Evolutionary conservation across 2,797 vertebrate species (phyloP), one percentile per base, ranked within the genome.

Genomic region (Moxostoma hubbsi): DNA sequence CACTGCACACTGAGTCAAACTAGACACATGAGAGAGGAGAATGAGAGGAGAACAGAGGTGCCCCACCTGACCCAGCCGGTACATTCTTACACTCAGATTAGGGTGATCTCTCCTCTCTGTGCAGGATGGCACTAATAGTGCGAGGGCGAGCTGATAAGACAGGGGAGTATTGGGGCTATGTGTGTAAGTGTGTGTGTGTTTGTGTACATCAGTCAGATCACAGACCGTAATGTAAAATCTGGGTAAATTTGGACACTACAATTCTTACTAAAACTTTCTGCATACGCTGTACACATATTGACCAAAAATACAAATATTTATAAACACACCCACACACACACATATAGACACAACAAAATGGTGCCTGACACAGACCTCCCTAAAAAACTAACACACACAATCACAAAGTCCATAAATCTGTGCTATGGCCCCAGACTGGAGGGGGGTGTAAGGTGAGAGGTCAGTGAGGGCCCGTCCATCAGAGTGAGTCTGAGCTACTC

Each of bases 121-220:
- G 69, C 90, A 87, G 90, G 89, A 92, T 90, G 91, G 92, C 91
- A 92, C 93, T 94, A 94, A 95, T 94, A 92, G 91, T 94, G 91
- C 36, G 79, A 63, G 89, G 90, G 87, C 88, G 87, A 90, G 87
- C 91, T 86, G 93, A 94, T 95, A 94, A 94, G 90, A 92, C 85
- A 86, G 6, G 79, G 87, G 91, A 90, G 90, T 80, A 77, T 75
- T 43, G 10, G 50, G 47, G 11, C 61, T 73, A 11, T 4, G 45
- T 66, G 67, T 72, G 51, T 75, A 70, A 58, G 59, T 77, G 63
- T 73, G 74, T 82, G 69, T 66, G 59, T 79, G 62, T 74, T 72
- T 67, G 49, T 77, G 45, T 77, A 59, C 53, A 74, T 50, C 12
- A 18, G 75, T 91, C 73, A 65, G 55, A 87, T 83, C 63, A 66